phyloP scores from a whole-genome alignment of 2,113 vertebrate species.

The Carlito syrichta region DNA sequence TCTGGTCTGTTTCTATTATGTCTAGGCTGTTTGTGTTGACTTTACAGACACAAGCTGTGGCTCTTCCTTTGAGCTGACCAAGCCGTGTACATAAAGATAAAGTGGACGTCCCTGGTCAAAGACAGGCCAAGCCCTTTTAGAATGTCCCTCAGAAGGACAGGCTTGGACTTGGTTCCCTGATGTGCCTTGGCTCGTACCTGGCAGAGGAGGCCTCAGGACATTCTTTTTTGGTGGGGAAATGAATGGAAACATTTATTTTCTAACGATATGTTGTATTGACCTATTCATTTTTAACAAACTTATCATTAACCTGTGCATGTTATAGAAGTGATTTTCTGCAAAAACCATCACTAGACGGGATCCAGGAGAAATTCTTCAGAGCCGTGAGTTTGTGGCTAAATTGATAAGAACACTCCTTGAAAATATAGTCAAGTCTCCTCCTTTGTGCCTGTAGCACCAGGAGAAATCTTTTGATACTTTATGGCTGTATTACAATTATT shows the following conservation, averaged over 20 bases:
- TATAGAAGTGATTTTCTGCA: slow-evolving; percentile 39
- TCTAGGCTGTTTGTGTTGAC: neutral
- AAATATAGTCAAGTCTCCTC: neutral
- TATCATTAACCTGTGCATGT: neutral
- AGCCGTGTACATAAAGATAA: neutral
- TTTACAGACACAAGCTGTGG: neutral
- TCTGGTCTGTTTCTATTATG: neutral
- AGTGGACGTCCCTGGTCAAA: neutral
- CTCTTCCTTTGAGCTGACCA: neutral
- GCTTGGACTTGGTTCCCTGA: neutral
- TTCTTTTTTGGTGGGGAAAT: neutral
- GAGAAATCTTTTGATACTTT: neutral
- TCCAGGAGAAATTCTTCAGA: neutral
- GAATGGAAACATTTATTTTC: neutral
- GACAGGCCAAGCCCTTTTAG: neutral
- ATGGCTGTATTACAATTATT: neutral
- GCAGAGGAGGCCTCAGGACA: neutral
- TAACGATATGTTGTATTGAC: neutral
- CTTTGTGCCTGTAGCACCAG: neutral
- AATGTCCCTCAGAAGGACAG: fast-evolving
- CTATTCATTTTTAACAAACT: neutral
- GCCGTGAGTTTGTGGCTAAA: neutral
- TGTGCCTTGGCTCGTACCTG: neutral
- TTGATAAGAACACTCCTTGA: neutral
- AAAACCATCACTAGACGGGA: fast-evolving